Evolutionary conservation across 2,888 invertebrate genomes (phyloP).

Genomic region (Leptothorax acervorum): DNA sequence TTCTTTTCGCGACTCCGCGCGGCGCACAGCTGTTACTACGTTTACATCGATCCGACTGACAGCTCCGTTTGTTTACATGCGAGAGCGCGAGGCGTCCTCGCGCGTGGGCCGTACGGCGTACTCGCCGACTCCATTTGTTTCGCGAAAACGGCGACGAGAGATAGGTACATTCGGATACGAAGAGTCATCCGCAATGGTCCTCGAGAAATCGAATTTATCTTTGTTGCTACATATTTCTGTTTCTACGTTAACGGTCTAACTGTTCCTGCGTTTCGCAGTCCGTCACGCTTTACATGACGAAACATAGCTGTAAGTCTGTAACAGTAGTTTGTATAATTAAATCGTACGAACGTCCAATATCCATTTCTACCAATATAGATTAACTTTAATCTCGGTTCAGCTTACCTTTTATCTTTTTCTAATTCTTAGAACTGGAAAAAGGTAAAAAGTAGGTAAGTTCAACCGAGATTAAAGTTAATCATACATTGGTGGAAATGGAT

Average conservation of each 20-base stretch:
- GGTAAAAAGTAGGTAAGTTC: no score
- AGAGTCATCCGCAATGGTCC: neutral
- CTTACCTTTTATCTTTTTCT: no score
- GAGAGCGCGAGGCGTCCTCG: conserved; percentile 37
- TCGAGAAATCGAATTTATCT: neutral
- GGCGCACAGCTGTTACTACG: conserved; percentile 80
- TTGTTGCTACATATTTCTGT: neutral
- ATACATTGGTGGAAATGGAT: no score
- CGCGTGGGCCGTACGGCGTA: neutral
- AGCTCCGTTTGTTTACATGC: conserved; percentile 80
- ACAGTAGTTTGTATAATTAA: neutral
- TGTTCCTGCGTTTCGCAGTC: neutral
- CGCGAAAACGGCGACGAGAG: neutral
- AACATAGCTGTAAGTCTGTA: neutral
- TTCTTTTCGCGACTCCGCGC: conserved; percentile 46
- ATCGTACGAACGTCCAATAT: neutral
- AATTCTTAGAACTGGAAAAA: no score
- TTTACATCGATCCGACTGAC: conserved; percentile 77
- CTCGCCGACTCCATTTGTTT: neutral
- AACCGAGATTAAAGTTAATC: no score
- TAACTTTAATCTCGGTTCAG: no score
- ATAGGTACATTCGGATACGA: neutral
- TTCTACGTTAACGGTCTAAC: neutral
- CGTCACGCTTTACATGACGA: neutral
- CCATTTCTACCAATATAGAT: no score